A percentile compares a stretch with the other conserved stretches of the same genome.
phyloP scores from a whole-genome alignment of 2,888 invertebrate species.

The Troides aeacus region DNA sequence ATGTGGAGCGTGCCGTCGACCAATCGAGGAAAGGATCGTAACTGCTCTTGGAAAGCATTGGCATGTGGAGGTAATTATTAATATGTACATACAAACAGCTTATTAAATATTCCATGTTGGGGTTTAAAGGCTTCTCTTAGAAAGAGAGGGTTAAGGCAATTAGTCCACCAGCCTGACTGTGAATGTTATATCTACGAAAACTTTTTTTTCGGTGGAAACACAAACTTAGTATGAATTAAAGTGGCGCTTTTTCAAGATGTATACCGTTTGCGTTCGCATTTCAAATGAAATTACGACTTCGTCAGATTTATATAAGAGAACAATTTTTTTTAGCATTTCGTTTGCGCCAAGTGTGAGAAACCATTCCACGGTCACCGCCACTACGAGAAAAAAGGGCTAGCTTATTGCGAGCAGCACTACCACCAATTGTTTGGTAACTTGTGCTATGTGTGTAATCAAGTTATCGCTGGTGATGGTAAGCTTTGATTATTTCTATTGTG shows the following conservation, averaged over 20 bases:
- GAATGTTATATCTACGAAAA: too few relatives aligned
- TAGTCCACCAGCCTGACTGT: too few relatives aligned
- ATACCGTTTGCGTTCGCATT: too few relatives aligned
- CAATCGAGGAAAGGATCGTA: slow-evolving; percentile 99
- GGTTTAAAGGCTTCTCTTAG: too few relatives aligned
- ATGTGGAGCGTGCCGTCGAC: slow-evolving; percentile 98
- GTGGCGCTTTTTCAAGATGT: too few relatives aligned
- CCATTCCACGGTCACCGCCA: slow-evolving; percentile 99
- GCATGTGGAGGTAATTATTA: slow-evolving; percentile 91
- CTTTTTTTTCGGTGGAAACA: too few relatives aligned
- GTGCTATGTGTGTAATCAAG: slow-evolving; percentile 99
- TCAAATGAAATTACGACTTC: too few relatives aligned
- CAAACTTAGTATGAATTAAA: too few relatives aligned
- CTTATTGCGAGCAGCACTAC: slow-evolving; percentile 99
- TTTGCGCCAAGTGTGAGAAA: slow-evolving; percentile 99
- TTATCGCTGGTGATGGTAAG: slow-evolving; percentile 97
- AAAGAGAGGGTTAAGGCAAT: too few relatives aligned
- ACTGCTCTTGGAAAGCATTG: slow-evolving; percentile 99
- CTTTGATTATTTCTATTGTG: background rate
- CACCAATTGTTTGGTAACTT: slow-evolving; percentile 99
- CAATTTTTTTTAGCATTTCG: slow-evolving; percentile 90
- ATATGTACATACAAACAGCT: background rate
- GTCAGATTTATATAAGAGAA: too few relatives aligned
- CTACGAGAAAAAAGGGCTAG: slow-evolving; percentile 98
- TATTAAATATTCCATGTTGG: too few relatives aligned